These are phyloP conservation scores for Pseudorhombus dupliciocellatus DNA, from an alignment of 2,113 vertebrate genomes.

Conservation along the genomic window DNA sequence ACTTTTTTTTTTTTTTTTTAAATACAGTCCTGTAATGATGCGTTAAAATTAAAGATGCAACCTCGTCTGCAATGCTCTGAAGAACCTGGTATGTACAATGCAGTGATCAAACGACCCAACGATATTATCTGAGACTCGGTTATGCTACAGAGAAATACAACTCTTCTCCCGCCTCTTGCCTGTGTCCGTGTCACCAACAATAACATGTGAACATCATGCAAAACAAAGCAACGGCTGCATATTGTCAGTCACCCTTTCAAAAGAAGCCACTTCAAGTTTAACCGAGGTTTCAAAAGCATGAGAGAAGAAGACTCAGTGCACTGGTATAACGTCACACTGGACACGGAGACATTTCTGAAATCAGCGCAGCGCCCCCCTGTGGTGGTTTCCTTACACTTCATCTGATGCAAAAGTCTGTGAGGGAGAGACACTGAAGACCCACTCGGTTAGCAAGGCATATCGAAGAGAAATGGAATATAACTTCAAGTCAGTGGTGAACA, in stretches of 20 bases:
- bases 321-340: not conserved
- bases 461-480: not conserved
- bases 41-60: slow-evolving; percentile 15
- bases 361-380: slow-evolving; percentile 64
- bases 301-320: not conserved
- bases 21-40: slow-evolving; percentile 44
- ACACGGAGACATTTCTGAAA: slow-evolving; percentile 18
- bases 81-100: slow-evolving; percentile 58
- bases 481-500: slow-evolving; percentile 13
- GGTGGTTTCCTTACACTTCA: slow-evolving; percentile 33
- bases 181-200: not conserved
- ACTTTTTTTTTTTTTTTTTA: slow-evolving; percentile 16
- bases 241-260: slow-evolving; percentile 39
- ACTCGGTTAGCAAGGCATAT: slow-evolving; percentile 26
- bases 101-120: slow-evolving; percentile 7
- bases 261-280: slow-evolving; percentile 26
- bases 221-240: slow-evolving; percentile 44
- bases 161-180: not conserved
- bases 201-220: slow-evolving; percentile 12
- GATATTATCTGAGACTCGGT: slow-evolving; percentile 17
- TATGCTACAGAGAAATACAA: slow-evolving; percentile 51
- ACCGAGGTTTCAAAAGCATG: not conserved
- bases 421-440: not conserved
- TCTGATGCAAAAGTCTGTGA: slow-evolving; percentile 16
- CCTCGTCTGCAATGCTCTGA: slow-evolving; percentile 19